phyloP scores from a whole-genome alignment of 2,888 invertebrate genomes.

The Coelopa pilipes region DNA sequence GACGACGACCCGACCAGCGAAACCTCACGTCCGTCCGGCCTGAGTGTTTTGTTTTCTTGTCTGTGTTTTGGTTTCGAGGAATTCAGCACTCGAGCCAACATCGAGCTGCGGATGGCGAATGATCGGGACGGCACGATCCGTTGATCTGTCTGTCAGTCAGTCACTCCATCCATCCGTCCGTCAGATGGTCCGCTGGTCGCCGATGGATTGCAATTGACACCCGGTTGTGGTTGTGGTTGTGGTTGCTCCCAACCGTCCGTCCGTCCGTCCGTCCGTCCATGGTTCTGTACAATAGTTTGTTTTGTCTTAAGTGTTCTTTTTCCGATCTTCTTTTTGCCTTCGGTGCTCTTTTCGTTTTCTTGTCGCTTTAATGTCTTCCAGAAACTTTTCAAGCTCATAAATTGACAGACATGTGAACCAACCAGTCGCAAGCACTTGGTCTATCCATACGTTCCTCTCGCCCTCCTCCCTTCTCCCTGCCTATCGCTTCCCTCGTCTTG shows the following conservation, averaged over 20 bases:
- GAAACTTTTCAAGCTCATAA: conserved; percentile 32
- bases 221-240: background rate
- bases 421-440: conserved; percentile 11
- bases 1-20: too few species aligned
- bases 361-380: conserved; percentile 31
- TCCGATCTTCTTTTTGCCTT: background rate
- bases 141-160: too few species aligned
- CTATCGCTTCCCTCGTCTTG: conserved; percentile 3
- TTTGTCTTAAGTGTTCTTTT: conserved; percentile 24
- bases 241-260: too few species aligned
- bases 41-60: too few species aligned
- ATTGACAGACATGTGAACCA: conserved; percentile 29
- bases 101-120: conserved; percentile 2
- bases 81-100: conserved; percentile 33
- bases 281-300: conserved; percentile 1
- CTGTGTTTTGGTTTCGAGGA: too few species aligned
- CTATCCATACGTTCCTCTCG: background rate
- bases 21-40: too few species aligned
- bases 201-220: conserved; percentile 25
- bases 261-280: too few species aligned
- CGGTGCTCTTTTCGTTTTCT: background rate
- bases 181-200: too few species aligned
- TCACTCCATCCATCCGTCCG: too few species aligned
- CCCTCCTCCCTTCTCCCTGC: background rate
- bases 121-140: conserved; percentile 11